Evolutionary conservation across 2,113 vertebrate genomes (phyloP).

Genomic region (Pollimyrus isidori): DNA sequence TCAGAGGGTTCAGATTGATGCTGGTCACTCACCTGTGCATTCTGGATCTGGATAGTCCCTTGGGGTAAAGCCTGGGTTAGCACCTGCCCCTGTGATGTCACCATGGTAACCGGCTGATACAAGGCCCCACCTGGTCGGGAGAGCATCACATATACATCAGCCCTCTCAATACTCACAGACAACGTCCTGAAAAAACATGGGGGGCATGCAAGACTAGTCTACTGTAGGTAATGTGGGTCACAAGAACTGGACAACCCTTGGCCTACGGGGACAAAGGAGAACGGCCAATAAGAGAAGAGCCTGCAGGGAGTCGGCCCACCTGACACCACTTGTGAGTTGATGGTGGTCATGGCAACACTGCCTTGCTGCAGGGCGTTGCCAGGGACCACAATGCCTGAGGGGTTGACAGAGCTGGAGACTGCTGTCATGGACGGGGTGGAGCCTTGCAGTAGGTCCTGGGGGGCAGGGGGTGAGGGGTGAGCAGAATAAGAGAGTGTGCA

Average conservation of each 20-base stretch:
- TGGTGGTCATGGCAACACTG: constrained; percentile 79
- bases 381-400: constrained; percentile 83
- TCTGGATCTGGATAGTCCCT: constrained; percentile 94
- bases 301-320: constrained; percentile 58
- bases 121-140: constrained; percentile 80
- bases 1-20: not conserved
- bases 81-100: constrained; percentile 97
- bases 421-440: constrained; percentile 83
- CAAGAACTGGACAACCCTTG: not conserved
- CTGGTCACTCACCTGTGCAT: constrained; percentile 75
- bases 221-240: not conserved
- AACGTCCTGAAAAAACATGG: not conserved
- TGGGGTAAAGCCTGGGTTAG: constrained; percentile 87
- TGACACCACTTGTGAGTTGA: constrained; percentile 83
- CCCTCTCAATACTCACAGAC: not conserved
- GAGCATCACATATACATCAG: constrained; percentile 36
- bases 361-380: constrained; percentile 75
- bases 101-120: constrained; percentile 98
- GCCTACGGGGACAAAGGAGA: not conserved
- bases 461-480: not conserved
- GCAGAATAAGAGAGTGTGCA: not conserved
- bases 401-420: constrained; percentile 73
- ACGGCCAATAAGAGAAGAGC: not conserved
- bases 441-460: constrained; percentile 90
- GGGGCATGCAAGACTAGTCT: not conserved